Evolutionary conservation across 2,113 vertebrate species (phyloP).

Genomic region (Odontophorus gujanensis): DNA sequence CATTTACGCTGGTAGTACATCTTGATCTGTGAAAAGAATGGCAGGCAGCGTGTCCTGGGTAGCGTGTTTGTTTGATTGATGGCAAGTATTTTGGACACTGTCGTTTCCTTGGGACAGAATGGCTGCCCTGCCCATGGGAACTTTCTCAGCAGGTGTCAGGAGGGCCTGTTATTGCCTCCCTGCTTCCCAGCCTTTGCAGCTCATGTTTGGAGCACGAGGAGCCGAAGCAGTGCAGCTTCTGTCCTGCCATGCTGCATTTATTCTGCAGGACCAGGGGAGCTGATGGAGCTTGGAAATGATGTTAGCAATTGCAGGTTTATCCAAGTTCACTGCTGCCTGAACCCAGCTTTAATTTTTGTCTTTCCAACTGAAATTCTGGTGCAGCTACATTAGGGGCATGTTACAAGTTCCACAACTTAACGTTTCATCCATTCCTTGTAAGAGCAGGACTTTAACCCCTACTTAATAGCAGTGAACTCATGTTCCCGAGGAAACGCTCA

Average conservation of each 20-base stretch:
- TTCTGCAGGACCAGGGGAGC: neutral
- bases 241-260: neutral
- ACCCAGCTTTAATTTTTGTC: no score
- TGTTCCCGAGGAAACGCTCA: neutral
- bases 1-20: neutral
- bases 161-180: neutral
- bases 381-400: fast-evolving
- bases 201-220: neutral
- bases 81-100: fast-evolving
- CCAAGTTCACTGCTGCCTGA: neutral
- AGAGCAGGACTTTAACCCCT: neutral
- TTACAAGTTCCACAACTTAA: neutral
- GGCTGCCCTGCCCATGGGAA: neutral
- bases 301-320: neutral
- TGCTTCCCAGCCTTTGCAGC: neutral
- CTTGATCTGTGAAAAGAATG: neutral
- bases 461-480: neutral
- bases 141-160: neutral
- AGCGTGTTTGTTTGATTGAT: neutral
- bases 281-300: neutral
- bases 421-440: neutral
- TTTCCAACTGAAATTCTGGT: no score
- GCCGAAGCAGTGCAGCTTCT: neutral
- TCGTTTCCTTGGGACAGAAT: neutral
- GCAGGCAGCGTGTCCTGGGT: neutral